A percentile compares a stretch with the other conserved stretches of the same genome.
These are phyloP conservation scores for Cepaea hortensis DNA, from an alignment of 2,888 invertebrate genomes.

Conservation along the genomic window DNA sequence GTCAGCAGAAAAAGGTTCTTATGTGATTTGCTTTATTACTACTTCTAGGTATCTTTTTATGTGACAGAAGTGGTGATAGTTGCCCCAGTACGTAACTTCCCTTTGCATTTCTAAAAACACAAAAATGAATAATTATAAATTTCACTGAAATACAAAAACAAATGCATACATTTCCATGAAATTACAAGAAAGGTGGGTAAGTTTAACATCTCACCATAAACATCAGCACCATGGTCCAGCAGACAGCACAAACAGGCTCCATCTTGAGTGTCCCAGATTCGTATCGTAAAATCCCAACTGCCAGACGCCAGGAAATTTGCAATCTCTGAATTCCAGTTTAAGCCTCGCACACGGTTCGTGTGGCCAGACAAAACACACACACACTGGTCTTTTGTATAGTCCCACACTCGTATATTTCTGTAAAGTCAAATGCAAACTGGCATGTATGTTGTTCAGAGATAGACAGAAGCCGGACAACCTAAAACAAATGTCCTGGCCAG, in stretches of 20 bases:
- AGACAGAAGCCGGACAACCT: no score
- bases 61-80: no score
- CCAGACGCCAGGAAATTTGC: constrained; percentile 76
- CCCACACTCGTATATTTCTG: constrained; percentile 75
- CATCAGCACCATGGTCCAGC: constrained; percentile 77
- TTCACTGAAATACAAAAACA: no score
- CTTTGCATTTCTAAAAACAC: no score
- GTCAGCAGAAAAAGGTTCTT: no score
- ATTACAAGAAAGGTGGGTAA: neutral
- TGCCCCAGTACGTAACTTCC: no score
- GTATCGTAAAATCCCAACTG: constrained; percentile 76
- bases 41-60: no score
- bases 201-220: constrained; percentile 73
- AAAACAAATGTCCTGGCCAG: no score
- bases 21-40: no score
- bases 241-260: constrained; percentile 75
- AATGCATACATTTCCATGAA: neutral
- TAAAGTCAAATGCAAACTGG: constrained; percentile 26
- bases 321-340: constrained; percentile 76
- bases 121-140: no score
- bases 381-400: constrained; percentile 75
- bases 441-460: no score
- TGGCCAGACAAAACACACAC: constrained; percentile 74
- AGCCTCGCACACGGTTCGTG: constrained; percentile 74
- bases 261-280: constrained; percentile 76